phyloP scores from a whole-genome alignment of 1,140 invertebrate genomes.

The Ceratina calcarata region DNA sequence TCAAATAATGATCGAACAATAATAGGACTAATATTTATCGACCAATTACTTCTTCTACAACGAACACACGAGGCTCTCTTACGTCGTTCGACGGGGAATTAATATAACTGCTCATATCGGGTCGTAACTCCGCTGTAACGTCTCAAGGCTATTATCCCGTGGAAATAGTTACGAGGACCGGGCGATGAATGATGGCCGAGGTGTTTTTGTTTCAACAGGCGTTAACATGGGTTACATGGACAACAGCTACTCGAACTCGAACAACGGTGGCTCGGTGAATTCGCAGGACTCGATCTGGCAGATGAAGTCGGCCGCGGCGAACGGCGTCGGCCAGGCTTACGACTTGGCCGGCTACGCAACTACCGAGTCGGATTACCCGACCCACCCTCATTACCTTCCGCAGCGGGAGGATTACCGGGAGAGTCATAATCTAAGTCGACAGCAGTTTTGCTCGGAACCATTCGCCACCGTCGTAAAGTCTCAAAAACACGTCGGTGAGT shows the following conservation, averaged over 20 bases:
- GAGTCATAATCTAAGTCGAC: slow-evolving; percentile 89
- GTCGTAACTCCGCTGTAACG: too few relatives aligned
- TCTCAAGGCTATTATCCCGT: too few relatives aligned
- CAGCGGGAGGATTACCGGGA: slow-evolving; percentile 87
- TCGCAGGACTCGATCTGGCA: slow-evolving; percentile 97
- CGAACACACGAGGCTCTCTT: too few relatives aligned
- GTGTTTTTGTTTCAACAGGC: slow-evolving; percentile 78
- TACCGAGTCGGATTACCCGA: slow-evolving; percentile 90
- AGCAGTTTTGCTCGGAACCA: slow-evolving; percentile 92
- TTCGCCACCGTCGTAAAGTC: slow-evolving; percentile 93
- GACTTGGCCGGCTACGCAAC: slow-evolving; percentile 91
- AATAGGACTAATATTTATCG: too few relatives aligned
- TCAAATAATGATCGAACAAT: too few relatives aligned
- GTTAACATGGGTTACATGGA: slow-evolving; percentile 94
- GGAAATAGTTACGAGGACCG: too few relatives aligned
- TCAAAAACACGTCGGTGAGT: slow-evolving; percentile 91
- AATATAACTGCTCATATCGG: too few relatives aligned
- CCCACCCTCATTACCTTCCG: slow-evolving; percentile 88
- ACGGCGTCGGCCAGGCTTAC: slow-evolving; percentile 84
- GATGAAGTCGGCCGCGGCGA: slow-evolving; percentile 91
- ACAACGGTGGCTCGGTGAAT: slow-evolving; percentile 95
- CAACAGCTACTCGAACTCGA: slow-evolving; percentile 94
- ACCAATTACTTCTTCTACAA: too few relatives aligned
- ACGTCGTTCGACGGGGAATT: too few relatives aligned
- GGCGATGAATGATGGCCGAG: background rate